A percentile compares a stretch with the other conserved stretches of the same genome.
These are phyloP conservation scores for Dryococelus australis DNA, from an alignment of 2,888 invertebrate genomes.

Conservation along the genomic window DNA sequence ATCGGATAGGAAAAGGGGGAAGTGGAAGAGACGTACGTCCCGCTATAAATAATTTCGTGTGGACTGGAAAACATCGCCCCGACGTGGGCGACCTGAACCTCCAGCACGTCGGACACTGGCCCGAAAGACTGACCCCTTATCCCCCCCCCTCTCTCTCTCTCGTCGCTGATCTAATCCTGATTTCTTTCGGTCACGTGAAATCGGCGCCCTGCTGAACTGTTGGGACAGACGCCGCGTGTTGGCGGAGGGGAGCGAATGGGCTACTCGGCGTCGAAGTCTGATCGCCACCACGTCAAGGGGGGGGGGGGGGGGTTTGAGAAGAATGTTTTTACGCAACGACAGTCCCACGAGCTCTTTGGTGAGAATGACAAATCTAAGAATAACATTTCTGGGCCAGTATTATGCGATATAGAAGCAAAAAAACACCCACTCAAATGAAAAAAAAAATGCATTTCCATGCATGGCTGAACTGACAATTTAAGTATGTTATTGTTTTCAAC, in stretches of 20 bases:
- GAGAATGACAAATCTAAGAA: too few species aligned
- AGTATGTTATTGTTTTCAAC: too few species aligned
- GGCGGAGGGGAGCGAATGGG: neutral
- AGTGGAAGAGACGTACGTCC: neutral
- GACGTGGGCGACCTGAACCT: neutral
- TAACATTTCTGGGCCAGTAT: too few species aligned
- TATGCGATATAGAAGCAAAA: too few species aligned
- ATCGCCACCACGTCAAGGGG: too few species aligned
- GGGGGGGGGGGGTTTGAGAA: neutral
- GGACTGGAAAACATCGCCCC: constrained; percentile 16
- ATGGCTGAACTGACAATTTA: too few species aligned
- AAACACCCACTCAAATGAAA: too few species aligned
- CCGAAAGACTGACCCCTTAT: neutral
- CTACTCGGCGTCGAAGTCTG: neutral
- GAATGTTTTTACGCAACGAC: neutral
- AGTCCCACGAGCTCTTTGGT: neutral
- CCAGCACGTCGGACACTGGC: neutral
- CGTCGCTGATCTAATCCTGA: neutral
- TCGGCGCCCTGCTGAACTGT: neutral
- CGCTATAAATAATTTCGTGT: constrained; percentile 4
- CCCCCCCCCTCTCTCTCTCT: neutral
- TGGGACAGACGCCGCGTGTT: neutral
- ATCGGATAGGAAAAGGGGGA: neutral
- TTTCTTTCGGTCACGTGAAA: neutral
- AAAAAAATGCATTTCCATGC: too few species aligned